Evolutionary conservation across 2,113 vertebrate species (phyloP).

Genomic region (Passer montanus): DNA sequence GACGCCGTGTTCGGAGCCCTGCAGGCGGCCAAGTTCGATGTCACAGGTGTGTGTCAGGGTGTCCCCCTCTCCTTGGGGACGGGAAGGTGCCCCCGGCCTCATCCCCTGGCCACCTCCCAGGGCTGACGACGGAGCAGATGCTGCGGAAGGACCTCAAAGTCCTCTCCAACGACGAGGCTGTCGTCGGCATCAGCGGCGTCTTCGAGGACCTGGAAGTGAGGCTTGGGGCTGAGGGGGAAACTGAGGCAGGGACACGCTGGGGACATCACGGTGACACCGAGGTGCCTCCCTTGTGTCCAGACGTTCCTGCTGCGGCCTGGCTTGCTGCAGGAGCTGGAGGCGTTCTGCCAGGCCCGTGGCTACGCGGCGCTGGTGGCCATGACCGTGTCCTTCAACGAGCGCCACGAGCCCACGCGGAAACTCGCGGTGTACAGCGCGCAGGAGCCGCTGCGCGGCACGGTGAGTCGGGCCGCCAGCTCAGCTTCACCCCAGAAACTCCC

Average conservation of each 20-base stretch:
- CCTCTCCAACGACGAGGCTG: slow-evolving; percentile 59
- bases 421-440: slow-evolving; percentile 81
- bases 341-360: slow-evolving; percentile 78
- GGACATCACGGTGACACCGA: fast-evolving
- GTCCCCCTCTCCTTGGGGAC: background rate
- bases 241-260: background rate
- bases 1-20: slow-evolving; percentile 78
- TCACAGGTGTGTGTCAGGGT: slow-evolving; percentile 77
- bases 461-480: slow-evolving; percentile 7
- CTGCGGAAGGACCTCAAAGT: slow-evolving; percentile 91
- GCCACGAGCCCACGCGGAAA: slow-evolving; percentile 83
- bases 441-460: slow-evolving; percentile 67
- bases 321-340: slow-evolving; percentile 78
- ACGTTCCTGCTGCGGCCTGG: slow-evolving; percentile 75
- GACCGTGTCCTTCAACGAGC: slow-evolving; percentile 80
- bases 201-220: slow-evolving; percentile 85
- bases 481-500: fast-evolving
- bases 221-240: fast-evolving
- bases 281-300: slow-evolving; percentile 45
- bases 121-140: slow-evolving; percentile 90
- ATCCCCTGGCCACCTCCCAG: slow-evolving; percentile 39
- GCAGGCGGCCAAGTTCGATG: slow-evolving; percentile 87
- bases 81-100: background rate
- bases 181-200: slow-evolving; percentile 80
- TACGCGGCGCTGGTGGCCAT: slow-evolving; percentile 83